Conservation (phyloP, 1,140 invertebrate genomes). For the Melipona quadrifasciata region DNA sequence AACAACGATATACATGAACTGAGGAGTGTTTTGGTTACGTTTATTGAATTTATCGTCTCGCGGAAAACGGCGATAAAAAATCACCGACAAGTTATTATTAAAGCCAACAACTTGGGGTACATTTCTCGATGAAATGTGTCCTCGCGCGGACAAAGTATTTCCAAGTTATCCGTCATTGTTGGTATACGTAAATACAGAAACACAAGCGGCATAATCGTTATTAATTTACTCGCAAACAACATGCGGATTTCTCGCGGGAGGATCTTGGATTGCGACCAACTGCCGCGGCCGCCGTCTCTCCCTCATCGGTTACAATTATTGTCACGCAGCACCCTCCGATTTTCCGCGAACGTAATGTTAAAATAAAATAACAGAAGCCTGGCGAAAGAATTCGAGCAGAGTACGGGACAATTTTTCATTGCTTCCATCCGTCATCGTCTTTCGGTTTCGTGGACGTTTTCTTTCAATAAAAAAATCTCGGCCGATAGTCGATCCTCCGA, state of each 20-base stretch:
- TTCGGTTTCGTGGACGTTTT: neutral
- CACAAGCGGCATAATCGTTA: neutral
- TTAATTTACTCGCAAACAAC: slow-evolving; percentile 17
- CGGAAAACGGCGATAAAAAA: too few relatives aligned
- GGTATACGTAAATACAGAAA: neutral
- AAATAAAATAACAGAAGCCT: neutral
- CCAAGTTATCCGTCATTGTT: neutral
- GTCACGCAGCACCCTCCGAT: neutral
- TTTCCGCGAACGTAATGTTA: too few relatives aligned
- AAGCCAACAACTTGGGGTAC: neutral
- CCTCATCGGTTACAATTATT: slow-evolving; percentile 20
- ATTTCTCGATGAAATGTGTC: neutral
- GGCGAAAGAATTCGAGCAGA: neutral
- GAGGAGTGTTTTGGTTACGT: too few relatives aligned
- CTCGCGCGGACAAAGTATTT: too few relatives aligned
- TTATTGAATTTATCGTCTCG: too few relatives aligned
- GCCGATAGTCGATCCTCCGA: too few relatives aligned
- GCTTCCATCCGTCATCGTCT: too few relatives aligned
- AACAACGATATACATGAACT: too few relatives aligned
- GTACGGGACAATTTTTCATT: neutral
- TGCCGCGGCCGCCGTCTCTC: too few relatives aligned
- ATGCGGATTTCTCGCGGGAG: neutral
- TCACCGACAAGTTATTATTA: too few relatives aligned
- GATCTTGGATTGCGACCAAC: slow-evolving; percentile 29
- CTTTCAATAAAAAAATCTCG: neutral